Base-by-base conservation (phyloP, 2,888 invertebrate species). In the Drosophila recens region DNA sequence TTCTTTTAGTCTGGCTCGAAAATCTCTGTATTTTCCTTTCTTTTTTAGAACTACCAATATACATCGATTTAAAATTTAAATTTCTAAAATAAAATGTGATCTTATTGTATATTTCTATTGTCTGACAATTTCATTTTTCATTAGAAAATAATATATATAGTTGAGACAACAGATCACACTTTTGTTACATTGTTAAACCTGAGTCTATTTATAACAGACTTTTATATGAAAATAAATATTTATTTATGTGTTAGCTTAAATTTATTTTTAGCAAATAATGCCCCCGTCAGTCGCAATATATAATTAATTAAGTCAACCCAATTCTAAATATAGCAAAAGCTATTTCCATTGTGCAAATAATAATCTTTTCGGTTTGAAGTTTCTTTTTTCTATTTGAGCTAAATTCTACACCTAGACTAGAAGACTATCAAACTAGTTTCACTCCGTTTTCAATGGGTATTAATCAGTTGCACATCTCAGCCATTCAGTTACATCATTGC, bases 281-380 rank as follows among this genome's bases (percentile, higher is more conserved):
- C 20, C 40, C 38, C 40, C 8, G 15, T 2, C 8, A 40, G 9
- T 36, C 11, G 20, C 20, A 48, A 0, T 13, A 15, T 11, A 15
- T 69, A 66, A 73, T 54, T 65, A 15, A 0, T 11, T 38, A 38
- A 53, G 57, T 27, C 67, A 72, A 72, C 40, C 5, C 3, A 1
- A 0, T 38, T 46, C 53, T 46, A 67, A 53, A 49, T 64, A 46
- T 76, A 75, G 57, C 1, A 9, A n/a, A 43, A 23, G 5, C 17
- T 11, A 23, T 45, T 49, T n/a, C 4, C 11, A 42, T 6, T 20
- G 15, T 36, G 34, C 15, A 34, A 46, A 56, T 38, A 23, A 33
- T 4, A 40, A 17, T 20, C n/a, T 0, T 9, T 42, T 4, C 0
- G 34, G 2, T 53, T 33, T 43, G 10, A 13, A 3, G 8, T 6